These are phyloP conservation scores for Sturmia bella DNA, from an alignment of 2,888 invertebrate genomes.

Conservation along the genomic window DNA sequence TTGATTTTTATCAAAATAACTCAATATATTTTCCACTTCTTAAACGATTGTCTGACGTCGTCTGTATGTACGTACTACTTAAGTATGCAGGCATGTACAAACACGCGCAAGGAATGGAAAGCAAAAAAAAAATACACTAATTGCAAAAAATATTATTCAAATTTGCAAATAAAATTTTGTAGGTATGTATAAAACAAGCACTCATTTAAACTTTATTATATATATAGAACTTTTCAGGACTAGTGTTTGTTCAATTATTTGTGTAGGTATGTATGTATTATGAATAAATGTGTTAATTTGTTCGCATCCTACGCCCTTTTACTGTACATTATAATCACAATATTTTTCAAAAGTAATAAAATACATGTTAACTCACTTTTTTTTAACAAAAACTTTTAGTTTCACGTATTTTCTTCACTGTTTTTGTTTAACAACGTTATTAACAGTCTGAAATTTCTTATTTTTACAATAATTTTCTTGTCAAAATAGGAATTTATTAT, in stretches of 20 bases:
- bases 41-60: not conserved
- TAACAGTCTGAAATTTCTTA: conserved; percentile 23
- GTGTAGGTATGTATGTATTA: too few species aligned
- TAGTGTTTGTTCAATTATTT: too few species aligned
- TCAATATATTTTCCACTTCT: not conserved
- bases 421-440: conserved; percentile 11
- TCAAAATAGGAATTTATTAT: conserved; percentile 33
- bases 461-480: not conserved
- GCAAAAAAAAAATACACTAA: conserved; percentile 5
- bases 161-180: not conserved
- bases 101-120: not conserved
- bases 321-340: not conserved
- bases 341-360: conserved; percentile 1
- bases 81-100: too few species aligned
- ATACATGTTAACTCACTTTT: conserved; percentile 54
- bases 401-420: conserved; percentile 31
- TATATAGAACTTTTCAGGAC: too few species aligned
- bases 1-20: conserved; percentile 65
- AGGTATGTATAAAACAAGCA: too few species aligned
- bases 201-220: too few species aligned
- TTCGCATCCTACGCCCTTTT: conserved; percentile 29
- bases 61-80: too few species aligned
- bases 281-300: not conserved
- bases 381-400: conserved; percentile 48
- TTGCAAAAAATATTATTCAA: not conserved